These are phyloP conservation scores for Papilio elwesi DNA, from an alignment of 2,888 invertebrate genomes.

Conservation along the genomic window DNA sequence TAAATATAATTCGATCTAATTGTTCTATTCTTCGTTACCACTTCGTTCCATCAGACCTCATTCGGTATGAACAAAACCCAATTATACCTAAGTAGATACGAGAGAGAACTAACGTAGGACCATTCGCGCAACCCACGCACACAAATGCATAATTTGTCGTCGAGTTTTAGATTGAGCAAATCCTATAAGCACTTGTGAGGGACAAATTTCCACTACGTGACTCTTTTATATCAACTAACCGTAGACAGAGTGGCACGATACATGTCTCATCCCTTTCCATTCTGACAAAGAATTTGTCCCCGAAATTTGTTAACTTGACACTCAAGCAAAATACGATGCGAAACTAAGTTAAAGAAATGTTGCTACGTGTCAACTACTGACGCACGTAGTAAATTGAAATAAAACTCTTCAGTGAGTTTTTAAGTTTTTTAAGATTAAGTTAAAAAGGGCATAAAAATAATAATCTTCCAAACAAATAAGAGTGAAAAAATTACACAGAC, in stretches of 20 bases:
- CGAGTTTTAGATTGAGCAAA: constrained; percentile 17
- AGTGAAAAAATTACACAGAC: too few relatives aligned
- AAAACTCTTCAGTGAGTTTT: neutral
- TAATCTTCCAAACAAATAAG: too few relatives aligned
- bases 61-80: neutral
- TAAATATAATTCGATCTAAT: too few relatives aligned
- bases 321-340: neutral
- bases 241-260: constrained; percentile 12
- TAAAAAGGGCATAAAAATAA: too few relatives aligned
- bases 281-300: neutral
- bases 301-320: constrained; percentile 14
- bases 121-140: neutral
- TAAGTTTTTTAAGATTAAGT: neutral
- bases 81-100: neutral
- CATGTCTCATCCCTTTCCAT: constrained; percentile 5
- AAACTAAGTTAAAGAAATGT: neutral
- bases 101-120: neutral
- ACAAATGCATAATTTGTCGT: constrained; percentile 11
- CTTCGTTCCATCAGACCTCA: neutral
- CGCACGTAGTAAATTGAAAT: neutral
- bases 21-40: too few relatives aligned
- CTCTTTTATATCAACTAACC: constrained; percentile 19
- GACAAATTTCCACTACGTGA: constrained; percentile 25
- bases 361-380: neutral
- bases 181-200: constrained; percentile 17